A percentile compares a stretch with the other conserved stretches of the same genome.
Conservation (phyloP, 2,888 invertebrate genomes). For the Agrilus biguttatus region DNA sequence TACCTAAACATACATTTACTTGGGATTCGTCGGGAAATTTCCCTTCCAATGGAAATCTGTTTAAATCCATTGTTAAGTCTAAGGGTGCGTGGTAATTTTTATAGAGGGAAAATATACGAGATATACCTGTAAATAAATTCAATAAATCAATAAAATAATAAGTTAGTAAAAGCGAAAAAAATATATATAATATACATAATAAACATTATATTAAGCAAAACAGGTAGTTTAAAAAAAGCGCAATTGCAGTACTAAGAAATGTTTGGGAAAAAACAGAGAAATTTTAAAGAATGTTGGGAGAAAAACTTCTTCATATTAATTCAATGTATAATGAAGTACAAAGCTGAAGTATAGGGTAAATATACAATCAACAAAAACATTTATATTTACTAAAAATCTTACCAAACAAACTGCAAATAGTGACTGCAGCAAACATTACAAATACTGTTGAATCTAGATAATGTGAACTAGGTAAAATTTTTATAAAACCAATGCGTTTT, state of each 20-base stretch:
- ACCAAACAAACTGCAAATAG: conserved; percentile 40
- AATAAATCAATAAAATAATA: no score
- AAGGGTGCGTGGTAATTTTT: conserved; percentile 81
- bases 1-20: conserved; percentile 81
- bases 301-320: no score
- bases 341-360: no score
- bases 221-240: not conserved
- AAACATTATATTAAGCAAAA: not conserved
- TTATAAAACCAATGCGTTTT: conserved; percentile 7
- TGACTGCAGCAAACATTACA: conserved; percentile 48
- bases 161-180: no score
- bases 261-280: no score
- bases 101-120: conserved; percentile 47
- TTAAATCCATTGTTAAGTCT: conserved; percentile 65
- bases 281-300: no score
- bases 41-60: conserved; percentile 37
- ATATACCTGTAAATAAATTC: conserved; percentile 38
- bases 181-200: no score
- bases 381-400: conserved; percentile 2
- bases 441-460: conserved; percentile 65
- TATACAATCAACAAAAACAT: no score
- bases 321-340: no score
- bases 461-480: conserved; percentile 35
- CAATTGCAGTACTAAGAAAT: not conserved
- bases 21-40: conserved; percentile 32